A percentile compares a stretch with the other conserved stretches of the same genome.
Conservation (phyloP, 1,140 invertebrate genomes). For the Drosophila nasuta region DNA sequence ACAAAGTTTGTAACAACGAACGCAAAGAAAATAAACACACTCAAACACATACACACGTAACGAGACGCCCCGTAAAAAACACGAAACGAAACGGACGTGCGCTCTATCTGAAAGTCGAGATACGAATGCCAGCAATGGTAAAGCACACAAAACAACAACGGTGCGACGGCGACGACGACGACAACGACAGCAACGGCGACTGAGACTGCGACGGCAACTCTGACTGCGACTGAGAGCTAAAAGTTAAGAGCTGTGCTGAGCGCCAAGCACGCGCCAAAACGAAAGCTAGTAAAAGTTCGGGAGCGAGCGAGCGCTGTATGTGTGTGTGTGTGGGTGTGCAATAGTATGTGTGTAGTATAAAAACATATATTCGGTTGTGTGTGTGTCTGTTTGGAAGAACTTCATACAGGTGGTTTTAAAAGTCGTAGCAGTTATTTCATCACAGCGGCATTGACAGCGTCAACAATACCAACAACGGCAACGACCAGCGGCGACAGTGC, state of each 20-base stretch:
- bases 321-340: background rate
- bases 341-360: background rate
- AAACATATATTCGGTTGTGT: slow-evolving; percentile 9
- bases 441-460: background rate
- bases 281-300: slow-evolving; percentile 60
- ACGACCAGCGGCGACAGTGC: slow-evolving; percentile 39
- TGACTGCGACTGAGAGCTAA: too few species aligned
- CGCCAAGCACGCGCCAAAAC: slow-evolving; percentile 55
- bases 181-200: too few species aligned
- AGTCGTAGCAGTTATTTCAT: slow-evolving; percentile 18
- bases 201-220: too few species aligned
- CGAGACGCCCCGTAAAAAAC: slow-evolving; percentile 16
- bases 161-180: too few species aligned
- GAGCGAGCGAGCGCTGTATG: slow-evolving; percentile 9
- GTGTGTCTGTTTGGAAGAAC: background rate
- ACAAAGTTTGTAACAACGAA: slow-evolving; percentile 70
- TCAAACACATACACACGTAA: slow-evolving; percentile 51
- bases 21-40: slow-evolving; percentile 68
- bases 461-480: background rate
- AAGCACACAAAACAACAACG: slow-evolving; percentile 17
- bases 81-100: slow-evolving; percentile 51
- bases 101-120: slow-evolving; percentile 65
- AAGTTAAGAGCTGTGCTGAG: slow-evolving; percentile 34
- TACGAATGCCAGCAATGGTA: slow-evolving; percentile 60
- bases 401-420: slow-evolving; percentile 60